Base-by-base conservation (phyloP, 2,113 vertebrate genomes). In the Phrynosoma platyrhinos region DNA sequence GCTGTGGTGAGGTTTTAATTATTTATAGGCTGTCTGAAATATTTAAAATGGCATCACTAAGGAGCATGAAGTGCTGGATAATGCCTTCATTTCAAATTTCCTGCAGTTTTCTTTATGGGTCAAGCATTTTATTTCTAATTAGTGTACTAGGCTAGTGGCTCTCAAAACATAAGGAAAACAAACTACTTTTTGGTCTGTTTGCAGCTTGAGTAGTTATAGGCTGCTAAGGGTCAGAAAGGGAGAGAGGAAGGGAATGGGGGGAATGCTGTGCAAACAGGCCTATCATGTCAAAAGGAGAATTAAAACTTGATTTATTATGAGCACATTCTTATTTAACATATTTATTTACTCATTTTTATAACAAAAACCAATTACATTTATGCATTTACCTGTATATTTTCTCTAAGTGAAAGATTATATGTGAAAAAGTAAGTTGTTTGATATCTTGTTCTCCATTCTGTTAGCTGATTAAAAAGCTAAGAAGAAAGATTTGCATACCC, bases 31-130 rank as follows among this genome's bases (percentile, higher is more conserved):
- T 94, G 93, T 95, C 95, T 97, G 93, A 97, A 97, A 97, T 97
- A 97, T 97, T 97, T 97, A 97, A 97, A 97, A 96, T 95, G 95
- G 96, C 96, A 97, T 96, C 95, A 94, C 96, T 97, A 96, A 97
- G 91, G 94, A 96, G 95, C 94, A 93, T 97, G 95, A 97, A 97
- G 96, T 96, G 93, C 94, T 96, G 93, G 95, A 89, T 97, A 97
- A 97, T 96, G 95, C 96, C 95, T 97, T 97, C 95, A 96, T 97
- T 96, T 97, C 93, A 92, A 93, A 85, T 96, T 97, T 97, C 96
- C 95, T 96, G 94, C 92, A 18, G 88, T 92, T 96, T 94, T 94
- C 88, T 97, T 97, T 96, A 97, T 96, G 96, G 95, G 96, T 97
- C 96, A 96, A 95, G 89, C 94, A 89, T 96, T 97, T 96, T 96